Evolutionary conservation across 2,888 invertebrate species (phyloP).

Genomic region (Marasmarcha lunaedactyla): DNA sequence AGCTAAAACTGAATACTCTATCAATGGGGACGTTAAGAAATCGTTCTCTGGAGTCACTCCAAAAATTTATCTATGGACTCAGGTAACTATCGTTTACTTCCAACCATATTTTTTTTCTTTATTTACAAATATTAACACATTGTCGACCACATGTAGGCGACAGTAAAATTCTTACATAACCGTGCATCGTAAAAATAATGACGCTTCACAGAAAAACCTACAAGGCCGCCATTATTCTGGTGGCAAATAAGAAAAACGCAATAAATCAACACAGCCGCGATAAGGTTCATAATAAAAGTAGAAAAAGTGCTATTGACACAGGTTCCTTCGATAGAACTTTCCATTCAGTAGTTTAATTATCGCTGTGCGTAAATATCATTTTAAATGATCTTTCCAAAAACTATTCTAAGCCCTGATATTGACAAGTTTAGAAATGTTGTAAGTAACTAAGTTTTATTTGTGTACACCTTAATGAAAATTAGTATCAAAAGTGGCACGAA

Average conservation of each 20-base stretch:
- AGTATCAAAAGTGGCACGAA: too few relatives aligned
- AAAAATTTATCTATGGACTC: conserved; percentile 54
- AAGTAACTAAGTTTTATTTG: not conserved
- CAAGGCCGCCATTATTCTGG: not conserved
- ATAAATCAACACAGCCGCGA: conserved; percentile 5
- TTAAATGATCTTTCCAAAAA: too few relatives aligned
- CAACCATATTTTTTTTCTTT: conserved; percentile 3
- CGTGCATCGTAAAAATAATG: not conserved
- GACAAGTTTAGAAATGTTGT: conserved; percentile 2
- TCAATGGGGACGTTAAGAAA: conserved; percentile 39
- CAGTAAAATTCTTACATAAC: not conserved
- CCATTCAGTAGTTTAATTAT: conserved; percentile 8
- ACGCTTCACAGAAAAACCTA: not conserved
- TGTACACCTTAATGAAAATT: too few relatives aligned
- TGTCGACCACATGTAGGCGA: not conserved
- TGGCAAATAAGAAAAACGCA: conserved; percentile 4
- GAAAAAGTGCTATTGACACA: conserved; percentile 11
- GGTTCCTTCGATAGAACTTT: conserved; percentile 7
- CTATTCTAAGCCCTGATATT: too few relatives aligned
- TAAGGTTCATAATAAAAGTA: conserved; percentile 16
- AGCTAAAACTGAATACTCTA: conserved; percentile 57
- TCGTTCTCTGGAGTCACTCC: conserved; percentile 70
- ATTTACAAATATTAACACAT: not conserved
- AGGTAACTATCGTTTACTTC: too few relatives aligned
- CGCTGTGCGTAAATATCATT: not conserved